Percentiles rank a stretch among this genome's conserved stretches.
Evolutionary conservation across 1,140 invertebrate species (phyloP).

Genomic region (Daktulosphaira vitifoliae): DNA sequence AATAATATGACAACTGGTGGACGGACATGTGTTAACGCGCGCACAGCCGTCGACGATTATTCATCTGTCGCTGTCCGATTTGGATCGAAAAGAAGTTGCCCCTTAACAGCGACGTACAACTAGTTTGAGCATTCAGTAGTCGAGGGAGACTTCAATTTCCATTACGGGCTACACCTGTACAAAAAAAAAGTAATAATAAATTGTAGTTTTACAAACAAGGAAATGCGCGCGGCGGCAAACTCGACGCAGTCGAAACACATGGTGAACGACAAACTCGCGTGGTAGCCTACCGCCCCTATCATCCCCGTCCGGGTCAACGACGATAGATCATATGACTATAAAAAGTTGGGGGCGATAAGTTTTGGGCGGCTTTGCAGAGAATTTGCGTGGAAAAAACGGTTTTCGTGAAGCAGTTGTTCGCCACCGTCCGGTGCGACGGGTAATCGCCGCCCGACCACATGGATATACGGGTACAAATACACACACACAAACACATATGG

Average conservation of each 20-base stretch:
- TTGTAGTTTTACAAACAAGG: conserved; percentile 29
- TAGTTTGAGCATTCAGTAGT: conserved; percentile 1
- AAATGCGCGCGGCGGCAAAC: conserved; percentile 2
- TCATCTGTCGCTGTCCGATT: too few species aligned
- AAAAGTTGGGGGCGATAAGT: not conserved
- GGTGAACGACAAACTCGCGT: not conserved
- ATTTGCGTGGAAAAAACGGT: conserved; percentile 11
- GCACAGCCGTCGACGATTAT: too few species aligned
- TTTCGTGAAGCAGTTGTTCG: conserved; percentile 30
- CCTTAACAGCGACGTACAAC: not conserved
- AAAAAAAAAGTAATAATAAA: conserved; percentile 12
- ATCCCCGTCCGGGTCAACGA: not conserved
- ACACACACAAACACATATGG: conserved; percentile 10
- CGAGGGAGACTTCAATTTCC: conserved; percentile 24
- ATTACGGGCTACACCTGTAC: not conserved
- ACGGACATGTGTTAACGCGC: too few species aligned
- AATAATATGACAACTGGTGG: too few species aligned
- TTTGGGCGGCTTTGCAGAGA: not conserved
- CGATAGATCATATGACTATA: too few species aligned
- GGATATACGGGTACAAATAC: not conserved
- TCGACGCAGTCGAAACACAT: not conserved
- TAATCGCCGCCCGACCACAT: too few species aligned
- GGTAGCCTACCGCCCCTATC: too few species aligned
- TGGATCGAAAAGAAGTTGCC: not conserved
- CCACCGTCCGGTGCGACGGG: not conserved